phyloP scores from a whole-genome alignment of 2,888 invertebrate species.

The Harmothoe impar region DNA sequence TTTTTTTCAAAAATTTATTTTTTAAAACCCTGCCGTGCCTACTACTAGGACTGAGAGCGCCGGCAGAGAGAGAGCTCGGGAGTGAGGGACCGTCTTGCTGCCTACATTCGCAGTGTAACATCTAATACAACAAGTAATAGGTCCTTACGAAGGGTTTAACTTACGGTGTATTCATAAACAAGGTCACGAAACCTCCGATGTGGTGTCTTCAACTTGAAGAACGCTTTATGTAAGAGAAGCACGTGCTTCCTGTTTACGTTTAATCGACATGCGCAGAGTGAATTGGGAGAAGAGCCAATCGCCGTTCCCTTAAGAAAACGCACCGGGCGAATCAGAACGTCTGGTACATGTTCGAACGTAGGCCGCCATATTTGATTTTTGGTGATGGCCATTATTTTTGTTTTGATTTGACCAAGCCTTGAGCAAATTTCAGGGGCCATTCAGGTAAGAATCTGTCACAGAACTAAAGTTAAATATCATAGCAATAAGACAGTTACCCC shows the following conservation, averaged over 20 bases:
- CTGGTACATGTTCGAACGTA: constrained; percentile 27
- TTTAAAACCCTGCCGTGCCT: too few relatives aligned
- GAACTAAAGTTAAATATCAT: background rate
- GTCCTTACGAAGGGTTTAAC: too few relatives aligned
- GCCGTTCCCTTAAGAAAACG: background rate
- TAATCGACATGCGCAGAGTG: background rate
- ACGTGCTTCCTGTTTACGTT: constrained; percentile 11
- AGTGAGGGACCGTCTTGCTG: too few relatives aligned
- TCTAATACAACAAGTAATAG: too few relatives aligned
- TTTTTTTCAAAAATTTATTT: too few relatives aligned
- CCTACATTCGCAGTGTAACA: too few relatives aligned
- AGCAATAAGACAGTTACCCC: background rate
- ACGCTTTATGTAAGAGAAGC: background rate
- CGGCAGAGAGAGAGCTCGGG: too few relatives aligned
- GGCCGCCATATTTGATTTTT: constrained; percentile 37
- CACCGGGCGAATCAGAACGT: background rate
- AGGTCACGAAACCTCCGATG: too few relatives aligned
- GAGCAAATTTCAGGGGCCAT: background rate
- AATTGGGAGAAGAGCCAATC: background rate
- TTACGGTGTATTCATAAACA: too few relatives aligned
- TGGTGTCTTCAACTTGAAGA: too few relatives aligned
- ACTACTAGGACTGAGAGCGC: too few relatives aligned
- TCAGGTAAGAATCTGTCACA: background rate
- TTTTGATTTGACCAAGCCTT: background rate
- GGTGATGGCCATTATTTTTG: background rate